These are phyloP conservation scores for Puffinus mauretanicus DNA, from an alignment of 2,113 vertebrate species.

Conservation along the genomic window DNA sequence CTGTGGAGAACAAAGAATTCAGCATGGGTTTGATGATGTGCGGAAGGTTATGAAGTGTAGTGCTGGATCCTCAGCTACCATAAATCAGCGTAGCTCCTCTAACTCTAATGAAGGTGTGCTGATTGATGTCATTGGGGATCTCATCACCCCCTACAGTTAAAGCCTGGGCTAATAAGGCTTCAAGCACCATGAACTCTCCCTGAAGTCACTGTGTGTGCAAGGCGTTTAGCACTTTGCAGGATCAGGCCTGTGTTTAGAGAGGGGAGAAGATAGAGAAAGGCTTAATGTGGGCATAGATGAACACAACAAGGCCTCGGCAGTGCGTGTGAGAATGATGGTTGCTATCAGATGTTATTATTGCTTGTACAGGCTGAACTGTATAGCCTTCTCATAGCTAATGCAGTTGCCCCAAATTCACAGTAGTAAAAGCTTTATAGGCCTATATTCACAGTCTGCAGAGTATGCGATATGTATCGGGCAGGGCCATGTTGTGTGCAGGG, in stretches of 20 bases:
- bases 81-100: constrained; percentile 32
- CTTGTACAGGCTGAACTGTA: not conserved
- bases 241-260: not conserved
- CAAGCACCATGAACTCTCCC: not conserved
- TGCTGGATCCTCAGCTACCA: not conserved
- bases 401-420: not conserved
- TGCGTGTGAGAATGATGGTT: not conserved
- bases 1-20: constrained; percentile 59
- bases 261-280: not conserved
- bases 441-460: not conserved
- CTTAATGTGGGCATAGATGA: not conserved
- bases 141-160: constrained; percentile 40
- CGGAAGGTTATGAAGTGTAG: constrained; percentile 35
- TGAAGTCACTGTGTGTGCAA: not conserved
- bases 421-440: not conserved
- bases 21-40: constrained; percentile 33
- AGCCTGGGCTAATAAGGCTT: constrained; percentile 35
- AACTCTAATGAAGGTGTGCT: constrained; percentile 34
- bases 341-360: not conserved
- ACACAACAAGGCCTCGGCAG: not conserved
- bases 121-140: constrained; percentile 27
- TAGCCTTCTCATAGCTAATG: not conserved
- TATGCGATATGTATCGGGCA: not conserved
- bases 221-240: not conserved
- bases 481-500: not conserved